Percentiles rank a stretch among this genome's conserved stretches.
Conservation (phyloP, 2,888 invertebrate genomes). For the Ormyrus labotus region DNA sequence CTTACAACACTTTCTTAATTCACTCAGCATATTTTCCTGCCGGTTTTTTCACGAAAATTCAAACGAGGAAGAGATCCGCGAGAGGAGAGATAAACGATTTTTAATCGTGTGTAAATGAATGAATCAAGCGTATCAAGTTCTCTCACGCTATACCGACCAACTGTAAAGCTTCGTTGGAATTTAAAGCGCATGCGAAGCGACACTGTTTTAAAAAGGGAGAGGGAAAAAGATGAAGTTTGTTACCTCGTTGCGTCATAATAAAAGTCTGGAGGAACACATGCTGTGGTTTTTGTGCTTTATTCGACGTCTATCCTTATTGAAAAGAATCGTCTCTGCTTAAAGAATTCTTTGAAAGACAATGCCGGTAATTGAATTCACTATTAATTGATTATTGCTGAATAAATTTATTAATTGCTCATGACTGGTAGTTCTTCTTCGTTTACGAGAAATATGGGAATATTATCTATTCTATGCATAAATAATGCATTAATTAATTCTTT, state of each 20-base stretch:
- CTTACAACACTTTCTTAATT: slow-evolving; percentile 53
- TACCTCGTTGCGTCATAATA: slow-evolving; percentile 30
- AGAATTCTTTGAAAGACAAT: no score
- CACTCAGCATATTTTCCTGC: slow-evolving; percentile 37
- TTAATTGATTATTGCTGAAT: no score
- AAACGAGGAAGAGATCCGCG: slow-evolving; percentile 5
- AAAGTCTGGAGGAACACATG: not conserved
- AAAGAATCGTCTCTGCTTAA: no score
- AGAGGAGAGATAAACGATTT: slow-evolving; percentile 9
- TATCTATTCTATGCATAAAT: no score
- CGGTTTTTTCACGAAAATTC: not conserved
- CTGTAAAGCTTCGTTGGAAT: slow-evolving; percentile 46
- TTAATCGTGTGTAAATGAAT: slow-evolving; percentile 33
- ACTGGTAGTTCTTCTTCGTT: no score
- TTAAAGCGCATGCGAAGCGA: slow-evolving; percentile 26
- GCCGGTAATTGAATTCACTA: no score
- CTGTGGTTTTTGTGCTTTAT: slow-evolving; percentile 18
- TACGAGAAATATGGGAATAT: no score
- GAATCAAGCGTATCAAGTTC: slow-evolving; percentile 29
- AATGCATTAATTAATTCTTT: no score
- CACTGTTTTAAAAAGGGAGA: slow-evolving; percentile 18
- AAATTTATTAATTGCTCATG: no score
- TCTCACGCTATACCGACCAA: slow-evolving; percentile 44
- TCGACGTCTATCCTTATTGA: slow-evolving; percentile 3
- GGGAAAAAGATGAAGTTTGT: slow-evolving; percentile 41